Conservation (phyloP, 2,888 invertebrate genomes). For the Philopedon plagiatum region DNA sequence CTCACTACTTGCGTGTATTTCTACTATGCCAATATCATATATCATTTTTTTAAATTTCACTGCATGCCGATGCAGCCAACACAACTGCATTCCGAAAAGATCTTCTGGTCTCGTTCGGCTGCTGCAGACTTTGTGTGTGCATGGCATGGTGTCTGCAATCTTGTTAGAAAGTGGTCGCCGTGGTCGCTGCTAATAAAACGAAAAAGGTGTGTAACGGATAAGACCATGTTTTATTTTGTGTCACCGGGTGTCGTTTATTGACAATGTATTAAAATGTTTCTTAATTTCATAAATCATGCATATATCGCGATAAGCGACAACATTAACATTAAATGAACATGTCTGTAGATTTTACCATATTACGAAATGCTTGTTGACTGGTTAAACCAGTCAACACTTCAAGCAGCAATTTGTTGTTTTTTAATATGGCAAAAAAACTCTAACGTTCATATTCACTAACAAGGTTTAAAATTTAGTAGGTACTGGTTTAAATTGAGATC, state of each 20-base stretch:
- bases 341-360: too few species aligned
- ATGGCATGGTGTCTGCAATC: constrained; percentile 36
- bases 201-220: constrained; percentile 14
- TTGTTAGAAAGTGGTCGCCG: constrained; percentile 45
- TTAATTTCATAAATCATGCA: background rate
- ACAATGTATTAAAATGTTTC: background rate
- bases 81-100: constrained; percentile 47
- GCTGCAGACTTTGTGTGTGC: constrained; percentile 33
- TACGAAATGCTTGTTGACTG: too few species aligned
- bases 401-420: too few species aligned
- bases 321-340: too few species aligned
- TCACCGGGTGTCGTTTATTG: background rate
- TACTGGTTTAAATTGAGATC: too few species aligned
- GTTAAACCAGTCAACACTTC: too few species aligned
- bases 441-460: too few species aligned
- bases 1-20: constrained; percentile 27
- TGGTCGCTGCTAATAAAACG: constrained; percentile 26
- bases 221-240: background rate
- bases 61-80: constrained; percentile 33
- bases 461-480: too few species aligned
- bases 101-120: constrained; percentile 30
- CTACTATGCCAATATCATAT: constrained; percentile 28
- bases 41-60: constrained; percentile 27
- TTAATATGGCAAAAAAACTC: too few species aligned
- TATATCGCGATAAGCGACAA: too few species aligned